Evolutionary conservation across 2,888 invertebrate genomes (phyloP).

Genomic region (Entomobrya multifasciata): DNA sequence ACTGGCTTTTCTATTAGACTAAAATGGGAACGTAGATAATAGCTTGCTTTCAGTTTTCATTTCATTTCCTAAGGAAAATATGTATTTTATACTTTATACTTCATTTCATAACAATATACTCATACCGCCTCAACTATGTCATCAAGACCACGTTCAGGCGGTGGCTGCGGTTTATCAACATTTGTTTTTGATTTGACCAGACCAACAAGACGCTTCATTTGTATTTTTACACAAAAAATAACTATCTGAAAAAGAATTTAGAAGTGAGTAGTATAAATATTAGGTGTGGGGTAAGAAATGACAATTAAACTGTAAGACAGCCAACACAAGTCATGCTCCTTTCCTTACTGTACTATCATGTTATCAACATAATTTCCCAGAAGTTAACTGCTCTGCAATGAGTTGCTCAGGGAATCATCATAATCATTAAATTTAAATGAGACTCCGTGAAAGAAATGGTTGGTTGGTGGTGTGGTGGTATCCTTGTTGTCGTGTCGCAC

Average conservation of each 20-base stretch:
- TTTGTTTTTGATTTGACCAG: constrained; percentile 27
- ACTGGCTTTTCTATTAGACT: constrained; percentile 96
- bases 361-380: constrained; percentile 14
- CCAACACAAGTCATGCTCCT: not conserved
- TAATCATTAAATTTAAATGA: constrained; percentile 13
- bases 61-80: no score
- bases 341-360: not conserved
- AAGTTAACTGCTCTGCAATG: constrained; percentile 26
- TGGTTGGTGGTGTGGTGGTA: no score
- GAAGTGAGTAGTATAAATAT: not conserved
- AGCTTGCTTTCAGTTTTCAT: no score
- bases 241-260: no score
- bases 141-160: constrained; percentile 19
- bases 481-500: no score
- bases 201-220: constrained; percentile 74
- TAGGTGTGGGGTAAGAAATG: not conserved
- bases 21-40: constrained; percentile 10
- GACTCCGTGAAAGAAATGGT: not conserved
- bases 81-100: no score
- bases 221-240: constrained; percentile 1
- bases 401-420: constrained; percentile 58
- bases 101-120: not conserved
- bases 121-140: constrained; percentile 63
- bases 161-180: constrained; percentile 1
- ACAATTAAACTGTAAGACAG: no score